Percentiles rank a stretch among this genome's conserved stretches.
phyloP scores from a whole-genome alignment of 2,797 vertebrate genomes.

The Thripadectes ignobilis region DNA sequence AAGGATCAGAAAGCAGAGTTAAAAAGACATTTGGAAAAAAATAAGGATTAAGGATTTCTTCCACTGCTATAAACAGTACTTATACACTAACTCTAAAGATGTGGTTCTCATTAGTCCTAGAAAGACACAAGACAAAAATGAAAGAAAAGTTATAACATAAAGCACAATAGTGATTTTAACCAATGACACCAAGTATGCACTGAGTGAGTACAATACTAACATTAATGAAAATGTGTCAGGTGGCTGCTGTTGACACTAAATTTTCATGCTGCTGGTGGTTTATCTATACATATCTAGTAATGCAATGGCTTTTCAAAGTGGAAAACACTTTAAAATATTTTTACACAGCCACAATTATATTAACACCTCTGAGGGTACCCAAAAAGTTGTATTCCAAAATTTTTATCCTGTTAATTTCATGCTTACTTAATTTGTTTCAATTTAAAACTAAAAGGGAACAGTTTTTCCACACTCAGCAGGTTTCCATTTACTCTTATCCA shows the following conservation, averaged over 20 bases:
- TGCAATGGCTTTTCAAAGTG: not conserved
- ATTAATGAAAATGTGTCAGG: not conserved
- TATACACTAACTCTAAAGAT: not conserved
- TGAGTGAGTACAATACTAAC: not conserved
- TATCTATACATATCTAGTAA: not conserved
- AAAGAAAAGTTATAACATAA: not conserved
- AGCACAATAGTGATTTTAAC: not conserved
- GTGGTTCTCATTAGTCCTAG: not conserved
- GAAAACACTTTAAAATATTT: not conserved
- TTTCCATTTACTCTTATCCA: not conserved
- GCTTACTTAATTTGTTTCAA: not conserved
- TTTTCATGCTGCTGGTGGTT: not conserved
- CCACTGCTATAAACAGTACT: not conserved
- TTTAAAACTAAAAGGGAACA: not conserved
- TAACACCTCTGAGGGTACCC: not conserved
- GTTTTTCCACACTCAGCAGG: not conserved
- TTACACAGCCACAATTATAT: not conserved
- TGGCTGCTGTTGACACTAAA: not conserved
- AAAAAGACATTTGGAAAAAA: not conserved
- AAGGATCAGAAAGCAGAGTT: not conserved
- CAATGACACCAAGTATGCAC: not conserved
- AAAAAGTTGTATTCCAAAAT: not conserved
- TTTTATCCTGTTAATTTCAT: not conserved
- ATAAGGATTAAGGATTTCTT: not conserved
- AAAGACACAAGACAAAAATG: not conserved